Evolutionary conservation across 2,888 invertebrate genomes (phyloP).

Genomic region (Drosophila lacicola): DNA sequence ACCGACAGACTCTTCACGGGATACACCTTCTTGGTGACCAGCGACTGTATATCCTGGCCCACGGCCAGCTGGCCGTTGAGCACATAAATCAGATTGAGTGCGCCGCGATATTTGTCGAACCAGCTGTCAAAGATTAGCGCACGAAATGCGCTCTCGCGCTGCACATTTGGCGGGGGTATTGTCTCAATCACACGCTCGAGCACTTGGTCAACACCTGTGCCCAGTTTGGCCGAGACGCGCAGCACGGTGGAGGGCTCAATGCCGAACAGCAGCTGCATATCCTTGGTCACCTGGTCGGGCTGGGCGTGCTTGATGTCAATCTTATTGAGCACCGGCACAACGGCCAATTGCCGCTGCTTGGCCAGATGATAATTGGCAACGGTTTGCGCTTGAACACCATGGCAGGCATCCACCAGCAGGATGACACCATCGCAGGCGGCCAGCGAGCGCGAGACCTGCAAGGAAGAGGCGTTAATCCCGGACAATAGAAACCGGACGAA

Average conservation of each 20-base stretch:
- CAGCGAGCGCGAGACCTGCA: conserved; percentile 92
- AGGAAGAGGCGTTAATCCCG: neutral
- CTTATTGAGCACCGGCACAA: conserved; percentile 98
- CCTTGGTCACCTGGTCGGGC: conserved; percentile 92
- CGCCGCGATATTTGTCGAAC: conserved; percentile 95
- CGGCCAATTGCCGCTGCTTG: conserved; percentile 91
- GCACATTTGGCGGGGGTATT: conserved; percentile 90
- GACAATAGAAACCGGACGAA: neutral
- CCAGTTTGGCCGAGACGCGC: conserved; percentile 96
- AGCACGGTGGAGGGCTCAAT: conserved; percentile 90
- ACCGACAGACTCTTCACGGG: conserved; percentile 92
- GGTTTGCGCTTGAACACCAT: conserved; percentile 98
- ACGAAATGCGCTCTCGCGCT: conserved; percentile 88
- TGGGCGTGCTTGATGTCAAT: conserved; percentile 97
- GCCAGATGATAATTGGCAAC: conserved; percentile 98
- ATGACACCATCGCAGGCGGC: conserved; percentile 98
- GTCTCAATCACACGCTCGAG: conserved; percentile 91
- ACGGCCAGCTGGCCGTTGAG: conserved; percentile 90
- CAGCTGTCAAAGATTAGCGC: conserved; percentile 97
- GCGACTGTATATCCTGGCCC: conserved; percentile 91
- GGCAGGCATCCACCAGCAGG: conserved; percentile 97
- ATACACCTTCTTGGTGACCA: conserved; percentile 90
- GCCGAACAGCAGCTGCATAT: conserved; percentile 92
- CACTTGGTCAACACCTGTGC: conserved; percentile 92
- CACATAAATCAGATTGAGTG: conserved; percentile 91